Conservation (phyloP, 2,888 invertebrate genomes). For the Toxonevra muliebris region DNA sequence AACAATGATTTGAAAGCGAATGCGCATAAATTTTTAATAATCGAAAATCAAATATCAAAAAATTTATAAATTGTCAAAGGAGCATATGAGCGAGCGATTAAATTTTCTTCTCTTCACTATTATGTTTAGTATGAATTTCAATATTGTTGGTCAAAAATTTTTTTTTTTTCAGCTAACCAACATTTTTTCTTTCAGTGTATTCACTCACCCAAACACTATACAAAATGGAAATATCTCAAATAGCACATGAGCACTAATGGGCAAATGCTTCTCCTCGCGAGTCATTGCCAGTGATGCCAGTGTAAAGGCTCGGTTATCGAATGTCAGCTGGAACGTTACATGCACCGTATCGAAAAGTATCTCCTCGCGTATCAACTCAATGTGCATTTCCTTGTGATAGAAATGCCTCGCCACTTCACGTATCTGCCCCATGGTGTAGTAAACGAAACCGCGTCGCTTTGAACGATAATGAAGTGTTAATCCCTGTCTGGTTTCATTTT, state of each 20-base stretch:
- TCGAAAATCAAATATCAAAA: too few relatives aligned
- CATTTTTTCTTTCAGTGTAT: too few relatives aligned
- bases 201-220: conserved; percentile 89
- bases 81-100: too few relatives aligned
- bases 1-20: too few relatives aligned
- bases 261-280: conserved; percentile 86
- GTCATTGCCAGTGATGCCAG: conserved; percentile 85
- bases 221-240: conserved; percentile 99
- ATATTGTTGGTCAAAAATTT: too few relatives aligned
- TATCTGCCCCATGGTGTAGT: conserved; percentile 97
- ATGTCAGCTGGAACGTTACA: conserved; percentile 91
- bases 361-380: conserved; percentile 88
- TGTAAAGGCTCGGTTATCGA: conserved; percentile 92
- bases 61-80: too few relatives aligned
- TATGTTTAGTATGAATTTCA: too few relatives aligned
- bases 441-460: conserved; percentile 91
- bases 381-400: conserved; percentile 94
- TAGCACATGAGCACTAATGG: conserved; percentile 87
- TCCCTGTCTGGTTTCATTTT: conserved; percentile 92
- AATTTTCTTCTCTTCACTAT: too few relatives aligned
- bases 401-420: conserved; percentile 91
- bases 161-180: background rate
- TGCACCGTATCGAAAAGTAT: conserved; percentile 90
- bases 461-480: conserved; percentile 93
- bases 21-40: too few relatives aligned